Evolutionary conservation across 2,888 invertebrate genomes (phyloP).

Genomic region (Drosophila stalkeri): DNA sequence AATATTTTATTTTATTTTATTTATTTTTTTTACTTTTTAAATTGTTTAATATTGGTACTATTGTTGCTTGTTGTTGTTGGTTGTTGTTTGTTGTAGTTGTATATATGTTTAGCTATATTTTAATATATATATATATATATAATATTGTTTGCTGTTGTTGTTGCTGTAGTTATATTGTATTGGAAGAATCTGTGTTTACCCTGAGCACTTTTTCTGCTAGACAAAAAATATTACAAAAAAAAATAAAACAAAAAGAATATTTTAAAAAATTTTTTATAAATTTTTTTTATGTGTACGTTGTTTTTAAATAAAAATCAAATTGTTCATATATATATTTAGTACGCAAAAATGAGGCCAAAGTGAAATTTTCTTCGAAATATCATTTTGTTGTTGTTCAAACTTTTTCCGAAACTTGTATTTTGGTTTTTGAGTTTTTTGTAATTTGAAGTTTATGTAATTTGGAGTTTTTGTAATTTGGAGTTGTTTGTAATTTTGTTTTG

Average conservation of each 20-base stretch:
- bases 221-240: constrained; percentile 39
- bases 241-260: constrained; percentile 36
- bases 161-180: constrained; percentile 71
- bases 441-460: constrained; percentile 42
- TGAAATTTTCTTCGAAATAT: constrained; percentile 48
- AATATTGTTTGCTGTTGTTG: constrained; percentile 51
- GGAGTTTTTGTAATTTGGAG: constrained; percentile 2
- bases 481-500: constrained; percentile 21
- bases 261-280: constrained; percentile 5
- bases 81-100: constrained; percentile 16
- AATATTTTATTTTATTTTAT: neutral
- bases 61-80: constrained; percentile 61
- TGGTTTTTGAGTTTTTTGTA: constrained; percentile 43
- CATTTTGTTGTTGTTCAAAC: constrained; percentile 14
- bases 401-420: constrained; percentile 72
- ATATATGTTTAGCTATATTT: constrained; percentile 41
- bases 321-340: constrained; percentile 4
- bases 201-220: constrained; percentile 85
- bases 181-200: constrained; percentile 86
- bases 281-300: constrained; percentile 18
- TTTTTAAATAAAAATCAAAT: constrained; percentile 25
- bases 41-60: constrained; percentile 65
- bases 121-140: constrained; percentile 44
- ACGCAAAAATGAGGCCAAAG: constrained; percentile 65
- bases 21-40: constrained; percentile 37